A percentile compares a stretch with the other conserved stretches of the same genome.
These are phyloP conservation scores for Orius insidiosus DNA, from an alignment of 1,140 invertebrate species.

Conservation along the genomic window DNA sequence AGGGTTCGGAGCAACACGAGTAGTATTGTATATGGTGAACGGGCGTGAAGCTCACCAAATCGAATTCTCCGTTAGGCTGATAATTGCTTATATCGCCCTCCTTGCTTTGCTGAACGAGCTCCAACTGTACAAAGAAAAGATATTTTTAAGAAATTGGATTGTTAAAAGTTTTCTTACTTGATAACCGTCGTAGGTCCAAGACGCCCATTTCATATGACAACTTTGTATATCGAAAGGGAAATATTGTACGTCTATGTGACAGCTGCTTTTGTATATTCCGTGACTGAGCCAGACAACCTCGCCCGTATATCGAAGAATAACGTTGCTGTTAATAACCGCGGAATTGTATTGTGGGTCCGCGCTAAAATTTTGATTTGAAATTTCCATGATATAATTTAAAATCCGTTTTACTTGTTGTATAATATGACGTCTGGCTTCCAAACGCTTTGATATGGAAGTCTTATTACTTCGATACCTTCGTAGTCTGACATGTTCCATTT, in stretches of 20 bases:
- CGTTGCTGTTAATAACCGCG: conserved; percentile 66
- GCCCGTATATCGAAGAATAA: conserved; percentile 52
- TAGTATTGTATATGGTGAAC: conserved; percentile 50
- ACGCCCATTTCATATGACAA: conserved; percentile 86
- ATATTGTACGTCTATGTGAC: conserved; percentile 82
- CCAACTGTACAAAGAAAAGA: conserved; percentile 37
- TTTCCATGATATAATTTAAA: background rate
- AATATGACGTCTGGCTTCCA: conserved; percentile 77
- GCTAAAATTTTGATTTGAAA: conserved; percentile 30
- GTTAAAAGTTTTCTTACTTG: conserved; percentile 41
- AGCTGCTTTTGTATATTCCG: conserved; percentile 72
- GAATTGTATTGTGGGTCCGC: conserved; percentile 65
- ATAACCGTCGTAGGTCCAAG: conserved; percentile 91
- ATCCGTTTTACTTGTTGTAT: conserved; percentile 75
- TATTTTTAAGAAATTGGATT: background rate
- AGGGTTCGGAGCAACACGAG: conserved; percentile 47
- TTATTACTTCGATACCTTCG: conserved; percentile 63
- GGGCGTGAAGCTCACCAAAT: conserved; percentile 53
- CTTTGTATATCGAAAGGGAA: conserved; percentile 88
- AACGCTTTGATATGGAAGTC: conserved; percentile 56
- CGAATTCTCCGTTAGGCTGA: conserved; percentile 63
- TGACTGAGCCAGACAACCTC: conserved; percentile 64
- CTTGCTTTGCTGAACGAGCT: conserved; percentile 49
- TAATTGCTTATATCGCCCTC: conserved; percentile 59
- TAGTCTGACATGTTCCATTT: conserved; percentile 78